Conservation (phyloP, 1,140 invertebrate species). For the Diachasmimorpha longicaudata region DNA sequence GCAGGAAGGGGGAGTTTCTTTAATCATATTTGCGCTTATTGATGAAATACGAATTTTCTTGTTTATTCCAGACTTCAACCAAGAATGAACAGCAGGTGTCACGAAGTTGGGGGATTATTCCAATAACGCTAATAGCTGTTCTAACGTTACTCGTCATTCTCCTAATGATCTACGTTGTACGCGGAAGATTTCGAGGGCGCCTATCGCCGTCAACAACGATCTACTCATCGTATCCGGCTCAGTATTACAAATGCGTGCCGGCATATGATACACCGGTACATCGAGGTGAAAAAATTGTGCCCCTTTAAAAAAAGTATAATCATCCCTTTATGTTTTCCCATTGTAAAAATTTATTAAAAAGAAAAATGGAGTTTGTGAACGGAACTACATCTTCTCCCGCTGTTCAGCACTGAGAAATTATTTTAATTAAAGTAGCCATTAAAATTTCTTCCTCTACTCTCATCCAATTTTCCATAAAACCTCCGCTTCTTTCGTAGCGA, state of each 20-base stretch:
- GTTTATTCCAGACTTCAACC: conserved; percentile 25
- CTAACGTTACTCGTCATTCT: conserved; percentile 46
- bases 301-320: conserved; percentile 39
- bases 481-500: background rate
- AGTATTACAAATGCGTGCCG: conserved; percentile 59
- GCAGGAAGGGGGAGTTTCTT: no score
- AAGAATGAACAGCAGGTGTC: conserved; percentile 31
- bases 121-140: conserved; percentile 50
- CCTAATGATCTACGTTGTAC: conserved; percentile 50
- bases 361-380: no score
- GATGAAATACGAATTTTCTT: no score
- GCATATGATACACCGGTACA: conserved; percentile 51
- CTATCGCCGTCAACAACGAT: conserved; percentile 44
- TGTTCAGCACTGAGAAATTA: no score
- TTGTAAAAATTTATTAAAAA: background rate
- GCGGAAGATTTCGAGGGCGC: conserved; percentile 48
- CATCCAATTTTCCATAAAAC: background rate
- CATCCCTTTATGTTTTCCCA: background rate
- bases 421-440: no score
- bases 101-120: conserved; percentile 50
- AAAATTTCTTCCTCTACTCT: background rate
- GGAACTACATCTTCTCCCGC: no score
- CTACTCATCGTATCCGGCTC: conserved; percentile 49
- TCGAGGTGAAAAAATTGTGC: conserved; percentile 51
- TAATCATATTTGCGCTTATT: background rate